phyloP scores from a whole-genome alignment of 2,797 vertebrate genomes.

The Zenarchopterus dispar region DNA sequence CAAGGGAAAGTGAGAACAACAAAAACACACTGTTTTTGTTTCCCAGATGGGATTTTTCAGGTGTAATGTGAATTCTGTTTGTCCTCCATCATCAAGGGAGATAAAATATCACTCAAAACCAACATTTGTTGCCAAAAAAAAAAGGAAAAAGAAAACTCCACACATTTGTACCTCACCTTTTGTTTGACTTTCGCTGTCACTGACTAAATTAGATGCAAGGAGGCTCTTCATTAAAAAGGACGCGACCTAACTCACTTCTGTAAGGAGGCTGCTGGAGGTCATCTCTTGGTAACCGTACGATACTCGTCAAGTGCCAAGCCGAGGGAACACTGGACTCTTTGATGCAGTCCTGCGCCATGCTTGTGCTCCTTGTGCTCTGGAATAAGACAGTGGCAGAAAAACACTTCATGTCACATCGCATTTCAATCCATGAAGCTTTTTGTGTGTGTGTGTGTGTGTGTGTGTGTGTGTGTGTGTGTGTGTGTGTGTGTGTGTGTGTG shows the following conservation, averaged over 20 bases:
- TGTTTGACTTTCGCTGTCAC: background rate
- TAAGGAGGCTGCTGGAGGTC: conserved; percentile 23
- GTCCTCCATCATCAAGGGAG: conserved; percentile 15
- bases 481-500: conserved; percentile 10
- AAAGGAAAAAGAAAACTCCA: conserved; percentile 6
- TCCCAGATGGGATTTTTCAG: conserved; percentile 46
- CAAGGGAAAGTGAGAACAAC: conserved; percentile 35
- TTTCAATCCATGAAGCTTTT: conserved; percentile 18
- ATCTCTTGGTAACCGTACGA: conserved; percentile 42
- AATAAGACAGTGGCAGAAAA: conserved; percentile 19
- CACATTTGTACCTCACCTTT: conserved; percentile 41
- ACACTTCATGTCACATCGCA: conserved; percentile 32
- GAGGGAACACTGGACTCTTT: conserved; percentile 65
- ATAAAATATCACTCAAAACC: background rate
- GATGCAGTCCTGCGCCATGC: conserved; percentile 32
- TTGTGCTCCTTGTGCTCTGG: conserved; percentile 41
- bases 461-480: conserved; percentile 12
- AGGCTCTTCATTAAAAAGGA: conserved; percentile 7
- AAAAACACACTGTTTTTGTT: conserved; percentile 26
- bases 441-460: conserved; percentile 1
- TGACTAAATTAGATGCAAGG: conserved; percentile 1
- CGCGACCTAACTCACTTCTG: conserved; percentile 13
- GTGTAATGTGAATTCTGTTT: conserved; percentile 39
- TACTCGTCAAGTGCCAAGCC: conserved; percentile 63
- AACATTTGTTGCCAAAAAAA: conserved; percentile 12